These are phyloP conservation scores for Heteropelma amictum DNA, from an alignment of 2,888 invertebrate genomes.

Conservation along the genomic window DNA sequence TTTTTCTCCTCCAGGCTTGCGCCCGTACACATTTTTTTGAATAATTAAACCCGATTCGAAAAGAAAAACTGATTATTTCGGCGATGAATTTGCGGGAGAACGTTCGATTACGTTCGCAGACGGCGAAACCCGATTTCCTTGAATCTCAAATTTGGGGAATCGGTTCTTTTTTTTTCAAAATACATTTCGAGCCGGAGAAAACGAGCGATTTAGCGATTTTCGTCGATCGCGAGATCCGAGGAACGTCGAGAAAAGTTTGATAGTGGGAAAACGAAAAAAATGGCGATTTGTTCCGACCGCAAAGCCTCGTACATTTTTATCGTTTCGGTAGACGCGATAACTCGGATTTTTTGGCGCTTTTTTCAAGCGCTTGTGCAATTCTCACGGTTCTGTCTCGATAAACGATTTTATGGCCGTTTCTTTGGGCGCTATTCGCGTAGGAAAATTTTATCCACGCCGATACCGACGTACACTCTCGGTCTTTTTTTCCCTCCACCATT, in stretches of 20 bases:
- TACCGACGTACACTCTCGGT: not conserved
- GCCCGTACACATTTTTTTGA: no score
- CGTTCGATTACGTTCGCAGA: no score
- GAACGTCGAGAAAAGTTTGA: not conserved
- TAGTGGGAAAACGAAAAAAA: constrained; percentile 13
- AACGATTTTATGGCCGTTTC: constrained; percentile 15
- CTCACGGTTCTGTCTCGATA: constrained; percentile 16
- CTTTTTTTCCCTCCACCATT: not conserved
- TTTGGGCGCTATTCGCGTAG: constrained; percentile 18
- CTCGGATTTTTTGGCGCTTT: not conserved
- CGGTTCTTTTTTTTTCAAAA: not conserved
- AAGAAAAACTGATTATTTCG: not conserved
- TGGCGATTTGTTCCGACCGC: constrained; percentile 30
- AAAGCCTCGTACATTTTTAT: not conserved
- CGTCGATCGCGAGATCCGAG: no score
- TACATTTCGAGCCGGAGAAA: not conserved
- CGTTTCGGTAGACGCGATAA: not conserved
- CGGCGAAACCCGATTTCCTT: no score
- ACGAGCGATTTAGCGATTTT: not conserved
- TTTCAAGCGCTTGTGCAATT: constrained; percentile 13
- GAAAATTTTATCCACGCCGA: constrained; percentile 6
- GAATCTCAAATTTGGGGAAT: not conserved
- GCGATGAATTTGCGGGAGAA: no score
- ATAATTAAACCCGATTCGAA: no score
- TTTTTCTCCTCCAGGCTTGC: no score